Base-by-base conservation (phyloP, 1,140 invertebrate species). In the Bombus confusus region DNA sequence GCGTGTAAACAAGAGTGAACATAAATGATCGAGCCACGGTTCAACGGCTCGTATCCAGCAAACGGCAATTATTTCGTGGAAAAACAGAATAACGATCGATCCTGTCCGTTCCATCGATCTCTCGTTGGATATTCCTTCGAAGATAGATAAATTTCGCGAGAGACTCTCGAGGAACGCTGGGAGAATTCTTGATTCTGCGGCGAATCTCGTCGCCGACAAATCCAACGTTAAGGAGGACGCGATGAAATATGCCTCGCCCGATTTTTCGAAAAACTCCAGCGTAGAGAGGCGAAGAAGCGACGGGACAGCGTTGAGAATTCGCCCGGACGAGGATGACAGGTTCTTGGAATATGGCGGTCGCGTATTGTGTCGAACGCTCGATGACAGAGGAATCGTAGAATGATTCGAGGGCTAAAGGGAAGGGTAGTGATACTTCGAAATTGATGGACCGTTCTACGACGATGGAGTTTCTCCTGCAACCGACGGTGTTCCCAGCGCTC, bases 1-100 rank as follows among this genome's bases (percentile, higher is more conserved):
- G 28, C 66, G 43, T 80, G 73, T 83, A 83, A 83, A 83, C 81
- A 83, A 75, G 41, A 64, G 41, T 68, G 28, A 52, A 71, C 75
- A 34, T 37, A n/a, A 79, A 82, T 22, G 68, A 25, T 31, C 47
- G 28, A 25, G 57, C n/a, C 64, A 68, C 43, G 43, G 41, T 39
- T 68, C 43, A 25, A n/a, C 31, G 37, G 34, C 52, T 66, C 18
- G 80, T 39, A 73, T 22, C 47, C 47, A 52, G 47, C 47, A 52
- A 52, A 52, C 18, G 47, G 47, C 47, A 52, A 75, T 64, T 64
- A 37, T 31, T 62, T 66, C 52, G 6, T 73, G 52, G 28, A 2
- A 37, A 31, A 52, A 22, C 5, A 52, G 47, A 52, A 22, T 37
- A 75, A 37, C 52, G 31, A 22, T 22, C 47, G 47, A 52, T 22